These are phyloP conservation scores for Cantharis nigra DNA, from an alignment of 2,888 invertebrate genomes.

Conservation along the genomic window DNA sequence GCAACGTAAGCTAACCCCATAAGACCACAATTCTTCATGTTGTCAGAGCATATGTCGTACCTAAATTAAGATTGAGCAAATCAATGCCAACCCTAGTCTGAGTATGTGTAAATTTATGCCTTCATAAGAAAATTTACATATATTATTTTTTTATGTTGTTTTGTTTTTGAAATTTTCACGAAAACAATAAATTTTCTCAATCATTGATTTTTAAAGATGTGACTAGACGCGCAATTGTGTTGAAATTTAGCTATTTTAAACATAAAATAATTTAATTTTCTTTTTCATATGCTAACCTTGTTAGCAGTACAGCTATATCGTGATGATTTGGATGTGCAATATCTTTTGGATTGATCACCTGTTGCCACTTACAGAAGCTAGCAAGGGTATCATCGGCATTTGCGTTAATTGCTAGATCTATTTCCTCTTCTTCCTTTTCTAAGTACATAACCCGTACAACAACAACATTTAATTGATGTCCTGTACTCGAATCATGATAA, in stretches of 20 bases:
- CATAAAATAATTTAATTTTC: neutral
- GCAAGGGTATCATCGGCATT: slow-evolving; percentile 63
- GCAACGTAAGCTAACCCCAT: slow-evolving; percentile 71
- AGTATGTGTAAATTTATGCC: neutral
- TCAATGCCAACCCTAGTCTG: neutral
- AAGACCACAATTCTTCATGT: slow-evolving; percentile 58
- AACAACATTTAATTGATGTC: slow-evolving; percentile 63
- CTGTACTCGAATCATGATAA: slow-evolving; percentile 57
- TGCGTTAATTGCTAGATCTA: slow-evolving; percentile 57
- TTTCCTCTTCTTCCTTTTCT: slow-evolving; percentile 60
- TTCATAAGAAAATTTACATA: neutral
- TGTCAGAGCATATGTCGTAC: slow-evolving; percentile 61
- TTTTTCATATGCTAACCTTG: slow-evolving; percentile 57
- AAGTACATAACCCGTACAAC: slow-evolving; percentile 62
- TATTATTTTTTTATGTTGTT: neutral
- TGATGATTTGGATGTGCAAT: slow-evolving; percentile 64
- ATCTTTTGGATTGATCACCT: slow-evolving; percentile 61
- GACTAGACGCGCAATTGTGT: neutral
- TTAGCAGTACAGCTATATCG: slow-evolving; percentile 64
- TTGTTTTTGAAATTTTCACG: neutral
- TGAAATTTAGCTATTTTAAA: neutral
- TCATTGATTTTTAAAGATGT: neutral
- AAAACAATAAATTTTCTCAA: neutral
- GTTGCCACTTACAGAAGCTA: slow-evolving; percentile 70
- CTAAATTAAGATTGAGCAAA: slow-evolving; percentile 42